Conservation (phyloP, 1,140 invertebrate species). For the Pachypeltis micranthus region DNA sequence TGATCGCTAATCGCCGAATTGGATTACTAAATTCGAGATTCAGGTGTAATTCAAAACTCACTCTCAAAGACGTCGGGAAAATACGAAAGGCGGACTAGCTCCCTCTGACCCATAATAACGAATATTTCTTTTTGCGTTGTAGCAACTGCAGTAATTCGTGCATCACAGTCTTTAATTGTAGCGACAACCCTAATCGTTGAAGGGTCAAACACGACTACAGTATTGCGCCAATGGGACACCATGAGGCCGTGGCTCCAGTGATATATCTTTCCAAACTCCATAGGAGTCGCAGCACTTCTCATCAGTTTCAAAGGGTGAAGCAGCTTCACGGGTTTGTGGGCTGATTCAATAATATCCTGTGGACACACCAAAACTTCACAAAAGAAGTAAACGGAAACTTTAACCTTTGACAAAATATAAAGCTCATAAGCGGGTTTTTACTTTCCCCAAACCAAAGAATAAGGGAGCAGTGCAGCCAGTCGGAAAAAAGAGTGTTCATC, state of each 20-base stretch:
- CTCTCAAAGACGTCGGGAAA: constrained; percentile 38
- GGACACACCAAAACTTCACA: too few species aligned
- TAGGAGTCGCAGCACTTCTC: not conserved
- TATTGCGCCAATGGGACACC: constrained; percentile 56
- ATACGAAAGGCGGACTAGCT: constrained; percentile 50
- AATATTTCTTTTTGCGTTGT: constrained; percentile 67
- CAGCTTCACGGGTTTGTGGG: constrained; percentile 15
- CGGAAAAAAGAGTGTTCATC: too few species aligned
- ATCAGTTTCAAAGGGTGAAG: constrained; percentile 6
- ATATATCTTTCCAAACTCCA: constrained; percentile 25
- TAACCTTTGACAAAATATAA: too few species aligned
- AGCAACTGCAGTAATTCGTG: constrained; percentile 43
- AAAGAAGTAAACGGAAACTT: too few species aligned
- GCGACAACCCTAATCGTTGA: constrained; percentile 39
- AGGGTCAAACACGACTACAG: constrained; percentile 64
- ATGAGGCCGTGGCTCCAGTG: constrained; percentile 48
- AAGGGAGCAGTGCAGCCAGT: too few species aligned
- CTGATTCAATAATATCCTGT: constrained; percentile 1
- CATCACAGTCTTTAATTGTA: constrained; percentile 38
- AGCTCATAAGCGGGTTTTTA: too few species aligned
- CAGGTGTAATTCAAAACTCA: too few species aligned
- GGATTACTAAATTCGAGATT: too few species aligned
- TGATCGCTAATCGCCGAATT: too few species aligned
- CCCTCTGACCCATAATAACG: constrained; percentile 54
- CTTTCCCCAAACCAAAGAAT: too few species aligned